phyloP scores from a whole-genome alignment of 2,113 vertebrate species.

The Proteles cristata region DNA sequence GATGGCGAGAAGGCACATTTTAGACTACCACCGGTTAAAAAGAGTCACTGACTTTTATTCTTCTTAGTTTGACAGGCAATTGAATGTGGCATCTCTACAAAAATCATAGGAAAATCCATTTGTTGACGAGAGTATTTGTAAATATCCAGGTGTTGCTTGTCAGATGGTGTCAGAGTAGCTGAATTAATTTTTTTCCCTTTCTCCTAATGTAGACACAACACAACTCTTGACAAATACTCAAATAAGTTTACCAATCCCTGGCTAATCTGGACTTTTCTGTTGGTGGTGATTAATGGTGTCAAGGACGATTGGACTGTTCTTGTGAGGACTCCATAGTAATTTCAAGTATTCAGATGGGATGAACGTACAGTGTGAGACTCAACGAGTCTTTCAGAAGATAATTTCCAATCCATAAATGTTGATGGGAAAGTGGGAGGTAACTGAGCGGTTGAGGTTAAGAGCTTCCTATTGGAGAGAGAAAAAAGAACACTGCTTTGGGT shows the following conservation, averaged over 20 bases:
- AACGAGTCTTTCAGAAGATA: background rate
- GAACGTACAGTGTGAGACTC: background rate
- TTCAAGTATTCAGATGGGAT: background rate
- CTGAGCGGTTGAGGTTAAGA: background rate
- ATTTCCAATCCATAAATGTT: background rate
- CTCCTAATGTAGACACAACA: background rate
- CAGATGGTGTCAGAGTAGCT: background rate
- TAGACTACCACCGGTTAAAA: background rate
- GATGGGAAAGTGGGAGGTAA: background rate
- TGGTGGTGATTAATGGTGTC: background rate
- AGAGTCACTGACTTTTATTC: background rate
- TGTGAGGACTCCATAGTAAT: background rate
- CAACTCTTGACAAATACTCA: background rate
- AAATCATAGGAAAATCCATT: background rate
- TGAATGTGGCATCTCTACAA: background rate
- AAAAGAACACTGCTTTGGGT: background rate
- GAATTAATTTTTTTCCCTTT: background rate
- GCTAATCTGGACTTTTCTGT: background rate
- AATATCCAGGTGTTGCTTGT: background rate
- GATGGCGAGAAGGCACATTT: background rate
- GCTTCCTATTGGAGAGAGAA: background rate
- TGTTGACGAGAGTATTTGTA: constrained; percentile 2
- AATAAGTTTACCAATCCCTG: background rate
- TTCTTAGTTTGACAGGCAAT: background rate
- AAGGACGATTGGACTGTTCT: background rate